A percentile compares a stretch with the other conserved stretches of the same genome.
Evolutionary conservation across 2,113 vertebrate genomes (phyloP).

Genomic region (Proteles cristata): DNA sequence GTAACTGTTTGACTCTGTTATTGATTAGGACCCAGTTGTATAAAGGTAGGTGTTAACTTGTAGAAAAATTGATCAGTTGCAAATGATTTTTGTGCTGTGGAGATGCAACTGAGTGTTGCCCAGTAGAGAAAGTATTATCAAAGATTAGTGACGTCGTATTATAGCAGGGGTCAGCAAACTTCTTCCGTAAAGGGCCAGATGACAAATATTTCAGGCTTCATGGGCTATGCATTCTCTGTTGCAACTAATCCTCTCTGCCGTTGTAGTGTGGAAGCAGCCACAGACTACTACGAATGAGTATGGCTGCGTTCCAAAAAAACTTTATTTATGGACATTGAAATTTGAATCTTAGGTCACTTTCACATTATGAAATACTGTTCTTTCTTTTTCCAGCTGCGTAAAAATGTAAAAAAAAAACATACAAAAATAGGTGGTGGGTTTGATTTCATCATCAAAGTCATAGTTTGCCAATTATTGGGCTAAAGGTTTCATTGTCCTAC

Average conservation of each 20-base stretch:
- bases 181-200: neutral
- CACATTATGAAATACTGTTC: neutral
- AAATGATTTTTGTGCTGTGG: neutral
- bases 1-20: neutral
- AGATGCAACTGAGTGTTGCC: neutral
- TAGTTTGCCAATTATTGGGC: neutral
- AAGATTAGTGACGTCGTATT: neutral
- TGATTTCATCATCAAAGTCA: neutral
- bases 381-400: neutral
- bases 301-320: neutral
- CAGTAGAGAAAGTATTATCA: neutral
- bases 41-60: neutral
- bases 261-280: neutral
- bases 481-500: neutral
- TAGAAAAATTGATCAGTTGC: neutral
- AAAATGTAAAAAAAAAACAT: neutral
- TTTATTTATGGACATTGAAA: neutral
- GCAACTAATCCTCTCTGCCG: neutral
- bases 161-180: neutral
- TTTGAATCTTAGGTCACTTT: conserved; percentile 11
- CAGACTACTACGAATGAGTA: fast-evolving
- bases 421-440: neutral
- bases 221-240: too few species aligned
- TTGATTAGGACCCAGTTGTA: neutral
- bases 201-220: neutral